These are phyloP conservation scores for Varanus komodoensis DNA, from an alignment of 2,113 vertebrate species.

Conservation along the genomic window DNA sequence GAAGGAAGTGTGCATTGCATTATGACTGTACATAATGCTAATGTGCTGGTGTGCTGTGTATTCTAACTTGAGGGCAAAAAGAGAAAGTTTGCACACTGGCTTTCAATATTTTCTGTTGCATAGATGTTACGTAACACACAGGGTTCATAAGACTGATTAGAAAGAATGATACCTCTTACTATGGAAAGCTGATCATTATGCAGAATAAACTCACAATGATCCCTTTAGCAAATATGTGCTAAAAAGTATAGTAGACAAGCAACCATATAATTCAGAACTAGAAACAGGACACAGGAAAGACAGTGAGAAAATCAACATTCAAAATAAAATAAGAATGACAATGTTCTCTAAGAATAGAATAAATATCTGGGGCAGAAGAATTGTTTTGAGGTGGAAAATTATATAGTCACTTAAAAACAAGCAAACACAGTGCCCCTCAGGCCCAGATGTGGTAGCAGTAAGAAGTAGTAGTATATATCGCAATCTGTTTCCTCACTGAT, in stretches of 20 bases:
- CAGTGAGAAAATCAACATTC: background rate
- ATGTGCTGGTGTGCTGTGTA: background rate
- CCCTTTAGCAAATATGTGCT: background rate
- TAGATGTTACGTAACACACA: background rate
- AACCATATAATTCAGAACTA: background rate
- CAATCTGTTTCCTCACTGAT: no score
- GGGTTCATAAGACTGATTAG: background rate
- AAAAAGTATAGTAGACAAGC: background rate
- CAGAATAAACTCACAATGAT: background rate
- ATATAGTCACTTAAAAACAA: background rate
- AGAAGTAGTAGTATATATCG: no score
- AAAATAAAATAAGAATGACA: background rate
- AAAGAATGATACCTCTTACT: background rate
- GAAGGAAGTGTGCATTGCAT: background rate
- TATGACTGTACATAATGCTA: fast-evolving
- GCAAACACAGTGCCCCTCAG: background rate
- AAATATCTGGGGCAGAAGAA: background rate
- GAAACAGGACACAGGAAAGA: background rate
- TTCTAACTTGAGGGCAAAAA: background rate
- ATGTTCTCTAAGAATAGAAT: background rate
- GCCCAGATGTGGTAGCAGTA: no score
- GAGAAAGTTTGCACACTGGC: background rate
- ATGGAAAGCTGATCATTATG: background rate
- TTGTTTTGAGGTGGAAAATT: background rate
- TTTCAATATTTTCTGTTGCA: background rate